Conservation (phyloP, 2,797 vertebrate genomes). For the Crenuchus spilurus region DNA sequence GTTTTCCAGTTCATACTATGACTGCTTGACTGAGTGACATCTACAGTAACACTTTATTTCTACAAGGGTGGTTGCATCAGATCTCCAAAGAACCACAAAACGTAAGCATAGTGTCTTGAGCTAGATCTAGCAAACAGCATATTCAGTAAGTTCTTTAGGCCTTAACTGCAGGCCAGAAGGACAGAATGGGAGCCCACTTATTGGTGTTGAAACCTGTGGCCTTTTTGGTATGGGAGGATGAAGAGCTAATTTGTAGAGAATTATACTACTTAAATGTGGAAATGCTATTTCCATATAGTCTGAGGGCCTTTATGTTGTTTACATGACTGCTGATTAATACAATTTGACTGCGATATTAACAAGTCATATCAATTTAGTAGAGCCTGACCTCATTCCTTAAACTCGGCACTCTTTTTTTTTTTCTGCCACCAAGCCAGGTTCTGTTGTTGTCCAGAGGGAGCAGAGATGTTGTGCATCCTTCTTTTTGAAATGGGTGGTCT, state of each 20-base stretch:
- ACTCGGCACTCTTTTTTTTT: neutral
- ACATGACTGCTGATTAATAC: no score
- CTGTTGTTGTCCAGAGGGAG: neutral
- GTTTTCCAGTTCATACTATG: no score
- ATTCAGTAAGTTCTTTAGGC: neutral
- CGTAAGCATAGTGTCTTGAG: neutral
- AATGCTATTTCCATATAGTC: no score
- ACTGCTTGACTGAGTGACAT: neutral
- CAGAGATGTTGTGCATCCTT: constrained; percentile 37
- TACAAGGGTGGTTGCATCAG: neutral
- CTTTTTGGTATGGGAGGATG: neutral
- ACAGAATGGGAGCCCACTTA: neutral
- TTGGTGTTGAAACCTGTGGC: neutral
- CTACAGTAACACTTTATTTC: neutral
- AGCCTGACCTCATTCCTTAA: neutral
- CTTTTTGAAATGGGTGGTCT: constrained; percentile 32
- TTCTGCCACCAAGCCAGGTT: neutral
- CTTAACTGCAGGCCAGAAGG: neutral
- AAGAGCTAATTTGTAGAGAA: no score
- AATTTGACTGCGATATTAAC: no score
- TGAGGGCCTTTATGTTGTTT: no score
- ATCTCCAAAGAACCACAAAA: neutral
- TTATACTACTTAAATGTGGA: no score
- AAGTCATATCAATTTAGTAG: neutral
- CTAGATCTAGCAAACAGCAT: neutral